Conservation (phyloP, 1,140 invertebrate genomes). For the Fopius arisanus region DNA sequence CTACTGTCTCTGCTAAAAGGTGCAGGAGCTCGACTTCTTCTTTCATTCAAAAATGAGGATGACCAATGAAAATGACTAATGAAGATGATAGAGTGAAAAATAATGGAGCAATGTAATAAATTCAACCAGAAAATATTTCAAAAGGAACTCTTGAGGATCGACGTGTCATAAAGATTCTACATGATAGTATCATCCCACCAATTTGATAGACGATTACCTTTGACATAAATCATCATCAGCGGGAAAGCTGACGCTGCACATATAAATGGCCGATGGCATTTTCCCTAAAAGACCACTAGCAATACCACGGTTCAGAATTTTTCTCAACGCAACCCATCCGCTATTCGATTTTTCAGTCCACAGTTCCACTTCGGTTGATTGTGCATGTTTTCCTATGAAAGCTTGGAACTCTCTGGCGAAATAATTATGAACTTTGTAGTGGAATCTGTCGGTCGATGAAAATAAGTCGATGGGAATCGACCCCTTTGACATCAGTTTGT, state of each 20-base stretch:
- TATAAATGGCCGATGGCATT: slow-evolving; percentile 39
- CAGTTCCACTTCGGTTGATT: slow-evolving; percentile 11
- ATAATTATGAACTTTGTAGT: slow-evolving; percentile 35
- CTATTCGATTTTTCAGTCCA: slow-evolving; percentile 22
- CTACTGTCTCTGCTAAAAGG: too few relatives aligned
- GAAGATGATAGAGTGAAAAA: too few relatives aligned
- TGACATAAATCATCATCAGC: slow-evolving; percentile 39
- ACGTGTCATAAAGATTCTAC: too few relatives aligned
- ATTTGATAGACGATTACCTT: slow-evolving; percentile 29
- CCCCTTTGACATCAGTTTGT: slow-evolving; percentile 32
- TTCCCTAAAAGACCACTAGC: slow-evolving; percentile 33
- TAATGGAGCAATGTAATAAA: too few relatives aligned
- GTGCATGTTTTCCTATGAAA: slow-evolving; percentile 25
- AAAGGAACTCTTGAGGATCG: too few relatives aligned
- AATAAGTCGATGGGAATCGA: slow-evolving; percentile 39
- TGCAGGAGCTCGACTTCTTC: too few relatives aligned
- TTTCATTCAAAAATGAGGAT: too few relatives aligned
- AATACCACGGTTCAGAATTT: slow-evolving; percentile 30
- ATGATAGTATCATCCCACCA: not conserved
- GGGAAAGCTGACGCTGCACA: slow-evolving; percentile 30
- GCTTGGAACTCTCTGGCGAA: slow-evolving; percentile 36
- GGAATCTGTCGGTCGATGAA: slow-evolving; percentile 11
- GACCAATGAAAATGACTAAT: too few relatives aligned
- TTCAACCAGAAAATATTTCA: too few relatives aligned
- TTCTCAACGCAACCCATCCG: slow-evolving; percentile 36